phyloP scores from a whole-genome alignment of 2,113 vertebrate genomes.

The Marmota monax region DNA sequence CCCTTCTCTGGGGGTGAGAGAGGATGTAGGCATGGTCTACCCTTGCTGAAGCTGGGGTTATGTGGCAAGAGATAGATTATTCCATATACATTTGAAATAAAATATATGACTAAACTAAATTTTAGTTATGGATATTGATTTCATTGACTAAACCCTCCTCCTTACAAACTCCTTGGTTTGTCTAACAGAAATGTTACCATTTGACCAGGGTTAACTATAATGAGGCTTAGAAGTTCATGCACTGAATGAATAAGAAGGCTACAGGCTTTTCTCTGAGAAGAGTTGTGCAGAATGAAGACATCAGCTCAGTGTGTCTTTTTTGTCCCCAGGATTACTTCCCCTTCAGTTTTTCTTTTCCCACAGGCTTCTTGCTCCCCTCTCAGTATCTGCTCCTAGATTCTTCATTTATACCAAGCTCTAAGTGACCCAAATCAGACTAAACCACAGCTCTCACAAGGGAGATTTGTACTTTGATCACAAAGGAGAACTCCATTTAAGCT shows the following conservation, averaged over 20 bases:
- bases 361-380: neutral
- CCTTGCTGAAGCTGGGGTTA: neutral
- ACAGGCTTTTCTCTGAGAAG: neutral
- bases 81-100: slow-evolving; percentile 85
- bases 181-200: slow-evolving; percentile 82
- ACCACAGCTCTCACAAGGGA: neutral
- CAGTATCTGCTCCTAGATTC: neutral
- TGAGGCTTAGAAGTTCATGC: neutral
- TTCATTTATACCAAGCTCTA: slow-evolving; percentile 5
- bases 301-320: neutral
- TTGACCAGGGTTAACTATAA: slow-evolving; percentile 63
- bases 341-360: neutral
- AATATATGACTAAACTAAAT: slow-evolving; percentile 86
- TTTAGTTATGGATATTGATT: slow-evolving; percentile 88
- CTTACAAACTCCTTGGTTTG: slow-evolving; percentile 86
- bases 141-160: slow-evolving; percentile 83
- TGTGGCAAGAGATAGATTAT: slow-evolving; percentile 86
- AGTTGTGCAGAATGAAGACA: neutral
- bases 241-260: slow-evolving; percentile 51
- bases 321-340: neutral
- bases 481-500: neutral
- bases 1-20: neutral
- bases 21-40: neutral
- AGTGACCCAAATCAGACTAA: neutral
- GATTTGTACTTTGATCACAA: slow-evolving; percentile 20